These are phyloP conservation scores for Helleia helle DNA, from an alignment of 2,888 invertebrate species.

Conservation along the genomic window DNA sequence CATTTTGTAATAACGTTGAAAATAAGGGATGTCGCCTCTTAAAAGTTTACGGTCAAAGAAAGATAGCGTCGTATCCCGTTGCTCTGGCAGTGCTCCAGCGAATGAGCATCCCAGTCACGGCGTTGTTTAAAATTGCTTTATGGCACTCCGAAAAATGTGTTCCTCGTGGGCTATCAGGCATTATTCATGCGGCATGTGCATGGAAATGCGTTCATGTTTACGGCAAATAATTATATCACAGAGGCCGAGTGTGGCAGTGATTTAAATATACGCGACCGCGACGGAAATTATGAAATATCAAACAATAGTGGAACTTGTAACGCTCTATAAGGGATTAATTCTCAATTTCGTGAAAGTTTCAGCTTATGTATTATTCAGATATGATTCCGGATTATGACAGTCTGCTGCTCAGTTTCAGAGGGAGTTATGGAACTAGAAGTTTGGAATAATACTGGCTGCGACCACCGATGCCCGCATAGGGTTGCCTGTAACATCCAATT, in stretches of 20 bases:
- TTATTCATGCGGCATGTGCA: slow-evolving; percentile 10
- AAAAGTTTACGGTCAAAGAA: slow-evolving; percentile 27
- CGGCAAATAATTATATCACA: background rate
- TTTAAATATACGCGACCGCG: background rate
- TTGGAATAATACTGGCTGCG: slow-evolving; percentile 14
- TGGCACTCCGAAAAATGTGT: slow-evolving; percentile 18
- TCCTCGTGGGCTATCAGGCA: slow-evolving; percentile 14
- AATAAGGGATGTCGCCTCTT: slow-evolving; percentile 20
- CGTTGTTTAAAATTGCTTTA: slow-evolving; percentile 19
- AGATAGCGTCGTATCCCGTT: slow-evolving; percentile 15
- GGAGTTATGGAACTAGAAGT: slow-evolving; percentile 14
- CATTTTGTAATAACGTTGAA: background rate
- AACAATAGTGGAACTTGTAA: background rate
- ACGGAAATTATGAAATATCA: background rate
- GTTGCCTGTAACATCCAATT: slow-evolving; percentile 33
- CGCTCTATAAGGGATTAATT: slow-evolving; percentile 29
- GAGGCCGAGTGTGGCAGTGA: background rate
- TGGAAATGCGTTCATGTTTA: slow-evolving; percentile 9
- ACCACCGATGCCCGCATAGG: slow-evolving; percentile 15
- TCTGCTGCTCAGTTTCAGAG: slow-evolving; percentile 26
- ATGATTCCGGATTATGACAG: slow-evolving; percentile 28
- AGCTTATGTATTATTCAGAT: slow-evolving; percentile 35
- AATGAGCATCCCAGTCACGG: slow-evolving; percentile 17
- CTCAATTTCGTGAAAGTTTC: slow-evolving; percentile 29
- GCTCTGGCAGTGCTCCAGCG: slow-evolving; percentile 18